Evolutionary conservation across 2,113 vertebrate species (phyloP), one percentile per base, ranked within the genome.

Genomic region (Stercorarius parasiticus): DNA sequence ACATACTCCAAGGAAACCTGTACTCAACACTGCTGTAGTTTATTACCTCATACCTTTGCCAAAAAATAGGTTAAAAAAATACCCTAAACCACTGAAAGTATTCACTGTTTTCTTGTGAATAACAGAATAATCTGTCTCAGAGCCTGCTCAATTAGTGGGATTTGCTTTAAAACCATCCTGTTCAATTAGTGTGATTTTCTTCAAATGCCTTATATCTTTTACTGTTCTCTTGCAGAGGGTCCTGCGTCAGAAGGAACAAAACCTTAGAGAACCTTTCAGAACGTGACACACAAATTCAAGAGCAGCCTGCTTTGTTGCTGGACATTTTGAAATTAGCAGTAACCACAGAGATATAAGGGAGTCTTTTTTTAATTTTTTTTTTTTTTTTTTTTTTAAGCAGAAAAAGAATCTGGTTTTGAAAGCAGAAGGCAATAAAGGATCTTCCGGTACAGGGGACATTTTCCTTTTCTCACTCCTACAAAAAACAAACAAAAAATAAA

Each of bases 111-210:
- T 80, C 34, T 47, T 86, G 42, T 50, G 30, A 88, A 34, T 77
- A 86, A 81, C 13, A 93, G 50, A 86, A 89, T n/a, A 88, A 86
- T 85, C 42, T 81, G 50, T 53, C 59, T 80, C 74, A 80, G 58
- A 87, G 82, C 38, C 66, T 70, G 62, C 52, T 83, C 92, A 90
- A 78, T 90, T 83, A 80, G 59, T 94, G 79, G 70, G 53, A 92
- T 96, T 96, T 95, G 76, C 82, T 95, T 82, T 78, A 85, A 93
- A 92, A 90, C 53, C 61, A 88, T 92, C 80, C 81, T 88, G 50
- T 66, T 95, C 67, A 95, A 91, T 92, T 91, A 96, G 43, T 26
- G 86, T 43, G 73, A 91, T 74, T 96, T 96, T 78, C 89, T 84
- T 88, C 64, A 94, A 90, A 95, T 62, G 76, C 38, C 43, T 92